Evolutionary conservation across 2,797 vertebrate genomes (phyloP), one percentile per base, ranked within the genome.

Genomic region (Neosilurus mollespiculum): DNA sequence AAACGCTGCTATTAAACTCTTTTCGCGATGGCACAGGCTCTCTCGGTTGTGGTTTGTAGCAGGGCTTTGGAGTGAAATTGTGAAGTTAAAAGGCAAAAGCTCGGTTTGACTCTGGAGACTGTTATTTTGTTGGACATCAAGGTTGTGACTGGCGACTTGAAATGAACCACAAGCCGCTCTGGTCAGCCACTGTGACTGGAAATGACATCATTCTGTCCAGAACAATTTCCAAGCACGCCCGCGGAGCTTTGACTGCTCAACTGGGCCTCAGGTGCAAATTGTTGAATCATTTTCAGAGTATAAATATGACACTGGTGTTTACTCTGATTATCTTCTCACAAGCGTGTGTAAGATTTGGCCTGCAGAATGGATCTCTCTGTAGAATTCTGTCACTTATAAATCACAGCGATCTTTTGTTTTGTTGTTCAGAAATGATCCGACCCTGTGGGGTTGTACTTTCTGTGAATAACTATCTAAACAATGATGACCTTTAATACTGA

Each of bases 1-100:
- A 90, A 87, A 87, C 78, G 61, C 81, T 82, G 83, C 83, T 81
- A 65, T 82, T 83, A 90, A 85, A 77, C 77, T 72, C 73, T 78
- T 65, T 79, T 85, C 78, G 78, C 26, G 72, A 88, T 71, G 81
- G 83, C 59, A 71, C 56, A 73, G 65, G 78, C 61, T 86, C 64
- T 83, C 34, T 82, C 64, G 43, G 43, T 80, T 62, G 75, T 80
- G 72, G 83, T 83, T 84, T 30, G 64, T 24, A 72, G 22, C 30
- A 20, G 43, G 15, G n/a, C 78, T 84, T 76, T 77, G 81, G 65
- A 34, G 75, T 61, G 78, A 65, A 62, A 67, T 62, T 37, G 67
- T 9, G 65, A 81, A 78, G 77, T 86, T 85, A 76, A 85, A 84
- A 62, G 30, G 51, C 24, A 85, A 84, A 62, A 26, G 51, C 24